Percentiles rank a stretch among this genome's conserved stretches.
Evolutionary conservation across 2,888 invertebrate genomes (phyloP).

Genomic region (Amitus sp.): DNA sequence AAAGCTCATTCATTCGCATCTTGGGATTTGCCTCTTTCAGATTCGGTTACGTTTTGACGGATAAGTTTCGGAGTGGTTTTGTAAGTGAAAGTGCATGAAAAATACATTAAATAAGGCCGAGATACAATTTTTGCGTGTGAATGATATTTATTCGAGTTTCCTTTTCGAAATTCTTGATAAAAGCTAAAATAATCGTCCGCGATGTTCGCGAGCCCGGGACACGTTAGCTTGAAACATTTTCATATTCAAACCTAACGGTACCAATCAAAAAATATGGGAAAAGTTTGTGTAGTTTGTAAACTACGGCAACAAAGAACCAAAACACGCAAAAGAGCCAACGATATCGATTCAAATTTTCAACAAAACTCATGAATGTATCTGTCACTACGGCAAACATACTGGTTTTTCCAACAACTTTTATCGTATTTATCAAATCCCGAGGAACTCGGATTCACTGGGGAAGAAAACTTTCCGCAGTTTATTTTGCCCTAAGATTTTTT

Average conservation of each 20-base stretch:
- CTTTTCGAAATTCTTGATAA: too few species aligned
- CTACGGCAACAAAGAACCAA: constrained; percentile 36
- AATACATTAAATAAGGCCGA: too few species aligned
- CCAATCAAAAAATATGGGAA: constrained; percentile 46
- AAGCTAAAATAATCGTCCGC: too few species aligned
- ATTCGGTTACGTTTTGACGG: too few species aligned
- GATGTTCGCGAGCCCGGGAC: too few species aligned
- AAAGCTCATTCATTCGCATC: too few species aligned
- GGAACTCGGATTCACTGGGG: background rate
- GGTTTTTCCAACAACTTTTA: background rate
- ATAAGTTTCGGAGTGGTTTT: too few species aligned
- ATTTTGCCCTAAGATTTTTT: too few species aligned
- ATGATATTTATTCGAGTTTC: too few species aligned
- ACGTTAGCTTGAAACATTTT: constrained; percentile 36
- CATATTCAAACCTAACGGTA: constrained; percentile 30
- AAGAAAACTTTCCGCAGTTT: background rate
- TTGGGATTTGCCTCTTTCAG: constrained; percentile 41
- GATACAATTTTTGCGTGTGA: too few species aligned
- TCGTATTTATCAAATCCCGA: background rate
- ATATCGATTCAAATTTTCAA: constrained; percentile 31
- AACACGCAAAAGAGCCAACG: constrained; percentile 25
- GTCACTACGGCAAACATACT: background rate
- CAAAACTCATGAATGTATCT: constrained; percentile 19
- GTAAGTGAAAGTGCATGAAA: too few species aligned
- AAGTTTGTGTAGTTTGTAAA: constrained; percentile 44